A percentile compares a stretch with the other conserved stretches of the same genome.
These are phyloP conservation scores for Peromyscus eremicus DNA, from an alignment of 2,797 vertebrate genomes.

Conservation along the genomic window DNA sequence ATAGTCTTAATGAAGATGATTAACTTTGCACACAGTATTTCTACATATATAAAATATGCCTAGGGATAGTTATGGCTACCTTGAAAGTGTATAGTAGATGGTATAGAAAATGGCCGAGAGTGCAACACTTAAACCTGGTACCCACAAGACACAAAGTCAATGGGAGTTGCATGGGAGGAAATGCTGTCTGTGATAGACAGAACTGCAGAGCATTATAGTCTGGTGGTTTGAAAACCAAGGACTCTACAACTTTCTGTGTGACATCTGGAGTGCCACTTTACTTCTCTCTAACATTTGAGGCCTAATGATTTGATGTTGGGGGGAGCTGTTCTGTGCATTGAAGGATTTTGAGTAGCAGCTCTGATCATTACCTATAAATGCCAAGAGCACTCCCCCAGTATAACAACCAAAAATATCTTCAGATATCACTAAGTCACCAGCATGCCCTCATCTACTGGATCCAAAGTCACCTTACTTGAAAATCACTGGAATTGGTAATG, in stretches of 20 bases:
- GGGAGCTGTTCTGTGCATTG: neutral
- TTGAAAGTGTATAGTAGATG: neutral
- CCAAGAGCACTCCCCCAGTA: neutral
- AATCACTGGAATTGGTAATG: neutral
- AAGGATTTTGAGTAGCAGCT: neutral
- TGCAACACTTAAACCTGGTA: neutral
- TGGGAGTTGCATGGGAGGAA: neutral
- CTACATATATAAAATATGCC: neutral
- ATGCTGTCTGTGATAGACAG: neutral
- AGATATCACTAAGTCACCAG: neutral
- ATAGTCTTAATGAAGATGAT: slow-evolving; percentile 35
- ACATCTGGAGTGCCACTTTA: neutral
- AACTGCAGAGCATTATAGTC: neutral
- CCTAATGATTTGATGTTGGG: neutral
- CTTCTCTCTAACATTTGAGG: neutral
- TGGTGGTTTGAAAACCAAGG: neutral
- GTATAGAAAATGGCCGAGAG: neutral
- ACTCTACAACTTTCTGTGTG: neutral
- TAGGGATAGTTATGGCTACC: neutral
- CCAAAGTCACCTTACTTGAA: neutral
- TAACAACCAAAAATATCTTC: neutral
- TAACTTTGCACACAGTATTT: neutral
- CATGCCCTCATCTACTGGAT: neutral
- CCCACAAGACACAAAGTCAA: neutral
- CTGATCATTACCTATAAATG: neutral